phyloP scores from a whole-genome alignment of 2,888 invertebrate species.

The Papilio gigon region DNA sequence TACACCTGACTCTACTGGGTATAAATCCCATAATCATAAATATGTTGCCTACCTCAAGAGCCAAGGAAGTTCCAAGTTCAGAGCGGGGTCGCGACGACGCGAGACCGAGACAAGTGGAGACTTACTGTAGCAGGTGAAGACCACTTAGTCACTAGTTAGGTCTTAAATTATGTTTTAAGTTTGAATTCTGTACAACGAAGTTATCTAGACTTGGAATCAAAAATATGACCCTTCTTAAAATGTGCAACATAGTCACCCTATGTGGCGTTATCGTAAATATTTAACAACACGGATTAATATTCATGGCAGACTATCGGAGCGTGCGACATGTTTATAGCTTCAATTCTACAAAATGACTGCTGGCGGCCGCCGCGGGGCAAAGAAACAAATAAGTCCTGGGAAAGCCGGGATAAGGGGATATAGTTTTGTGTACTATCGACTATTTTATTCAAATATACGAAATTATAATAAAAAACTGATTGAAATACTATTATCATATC shows the following conservation, averaged over 20 bases:
- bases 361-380: not conserved
- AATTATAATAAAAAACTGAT: constrained; percentile 1
- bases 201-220: too few relatives aligned
- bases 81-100: too few relatives aligned
- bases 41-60: too few relatives aligned
- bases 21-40: too few relatives aligned
- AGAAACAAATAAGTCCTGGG: constrained; percentile 16
- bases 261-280: constrained; percentile 35
- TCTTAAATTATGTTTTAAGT: too few relatives aligned
- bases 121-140: too few relatives aligned
- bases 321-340: constrained; percentile 39
- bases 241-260: constrained; percentile 1
- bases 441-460: not conserved
- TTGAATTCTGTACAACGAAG: too few relatives aligned
- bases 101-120: too few relatives aligned
- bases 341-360: constrained; percentile 25
- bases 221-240: too few relatives aligned
- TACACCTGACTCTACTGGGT: too few relatives aligned
- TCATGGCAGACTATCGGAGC: constrained; percentile 35
- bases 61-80: too few relatives aligned
- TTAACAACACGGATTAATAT: constrained; percentile 39
- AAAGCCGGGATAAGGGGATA: constrained; percentile 18
- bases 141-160: too few relatives aligned
- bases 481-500: not conserved
- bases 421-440: not conserved